A percentile compares a stretch with the other conserved stretches of the same genome.
Evolutionary conservation across 2,113 vertebrate genomes (phyloP).

Genomic region (Ophiodon elongatus): DNA sequence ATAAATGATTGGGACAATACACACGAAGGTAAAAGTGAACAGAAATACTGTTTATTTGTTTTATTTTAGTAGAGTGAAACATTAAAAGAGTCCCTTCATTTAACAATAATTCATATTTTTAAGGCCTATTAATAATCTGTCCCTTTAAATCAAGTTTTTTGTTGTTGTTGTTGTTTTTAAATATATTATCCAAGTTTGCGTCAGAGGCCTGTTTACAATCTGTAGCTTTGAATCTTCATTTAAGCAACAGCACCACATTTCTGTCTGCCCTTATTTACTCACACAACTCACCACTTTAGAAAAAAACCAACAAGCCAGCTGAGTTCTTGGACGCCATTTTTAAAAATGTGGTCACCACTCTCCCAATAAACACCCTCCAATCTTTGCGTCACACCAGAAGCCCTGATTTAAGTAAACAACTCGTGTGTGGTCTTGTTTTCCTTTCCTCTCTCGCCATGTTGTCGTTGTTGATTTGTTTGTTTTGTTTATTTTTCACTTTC

Average conservation of each 20-base stretch:
- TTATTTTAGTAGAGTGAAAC: background rate
- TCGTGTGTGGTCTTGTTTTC: background rate
- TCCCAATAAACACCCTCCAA: too few species aligned
- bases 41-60: background rate
- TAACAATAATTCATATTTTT: background rate
- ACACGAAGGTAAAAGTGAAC: background rate
- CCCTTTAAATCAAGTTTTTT: background rate
- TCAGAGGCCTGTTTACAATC: constrained; percentile 3
- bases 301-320: background rate
- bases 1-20: background rate
- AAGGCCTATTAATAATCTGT: background rate
- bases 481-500: background rate
- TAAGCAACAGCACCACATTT: background rate
- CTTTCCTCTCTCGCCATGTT: background rate
- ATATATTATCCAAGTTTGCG: background rate
- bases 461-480: background rate
- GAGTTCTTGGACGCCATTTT: background rate
- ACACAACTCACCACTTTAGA: background rate
- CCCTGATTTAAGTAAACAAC: background rate
- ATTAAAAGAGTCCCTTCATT: background rate
- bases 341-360: background rate
- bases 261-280: background rate
- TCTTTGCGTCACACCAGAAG: background rate
- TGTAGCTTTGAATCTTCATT: background rate
- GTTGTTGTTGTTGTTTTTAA: background rate